Base-by-base conservation (phyloP, 2,888 invertebrate genomes). In the Diaperis boleti region DNA sequence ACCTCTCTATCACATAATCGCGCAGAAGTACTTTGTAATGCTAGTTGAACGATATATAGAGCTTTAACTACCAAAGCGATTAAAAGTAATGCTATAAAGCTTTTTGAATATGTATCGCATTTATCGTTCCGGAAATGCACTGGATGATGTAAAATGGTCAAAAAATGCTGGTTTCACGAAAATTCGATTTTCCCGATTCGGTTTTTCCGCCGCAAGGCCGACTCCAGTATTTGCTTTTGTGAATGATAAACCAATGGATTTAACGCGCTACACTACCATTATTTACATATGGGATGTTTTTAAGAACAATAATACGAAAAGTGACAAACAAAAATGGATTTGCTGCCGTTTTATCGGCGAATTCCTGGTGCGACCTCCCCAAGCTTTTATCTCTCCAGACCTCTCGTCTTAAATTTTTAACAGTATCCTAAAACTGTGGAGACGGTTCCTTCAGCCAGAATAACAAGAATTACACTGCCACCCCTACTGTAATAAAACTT, bases 211-310 rank as follows among this genome's bases (percentile, higher is more conserved):
- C 54, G 13, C 26, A 8, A 47, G 35, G 35, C 17, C 11, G 29
- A 7, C 29, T 37, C 15, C 54, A 54, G 26, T 54, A 54, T 54
- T 54, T 54, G 41, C n/a, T 54, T 39, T 41, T 41, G 14, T 13
- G 33, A 54, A 15, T n/a, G 54, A 54, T 54, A 54, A 54, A 39
- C 54, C 29, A 10, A 14, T 54, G 13, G 29, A 54, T n/a, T 41
- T 54, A 41, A 15, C 11, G 11, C 33, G 33, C 11, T 33, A 11
- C 33, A 33, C 33, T 33, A 33, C n/a, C 10, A 33, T 29, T 54
- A 50, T 50, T 50, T 54, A 54, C 54, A 41, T 41, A 26, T 8
- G 41, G 26, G 41, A 54, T 54, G 41, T 54, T 54, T 54, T 54
- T 54, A 22, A 39, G 33, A 33, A 33, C 1, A 11, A 5, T 33